Evolutionary conservation across 2,888 invertebrate species (phyloP).

Genomic region (Parapristionchus giblindavisi): DNA sequence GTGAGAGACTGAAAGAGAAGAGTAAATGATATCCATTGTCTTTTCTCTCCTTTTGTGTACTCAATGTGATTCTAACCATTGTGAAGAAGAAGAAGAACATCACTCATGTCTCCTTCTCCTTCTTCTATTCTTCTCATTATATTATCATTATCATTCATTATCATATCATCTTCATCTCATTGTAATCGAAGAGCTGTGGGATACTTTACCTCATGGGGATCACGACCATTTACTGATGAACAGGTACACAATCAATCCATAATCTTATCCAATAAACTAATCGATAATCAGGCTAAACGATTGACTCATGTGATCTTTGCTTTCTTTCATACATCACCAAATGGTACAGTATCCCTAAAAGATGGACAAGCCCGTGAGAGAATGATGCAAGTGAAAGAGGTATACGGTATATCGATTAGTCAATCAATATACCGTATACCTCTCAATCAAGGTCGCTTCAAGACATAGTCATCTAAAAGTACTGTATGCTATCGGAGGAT

Average conservation of each 20-base stretch:
- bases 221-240: conserved; percentile 55
- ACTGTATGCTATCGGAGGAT: conserved; percentile 67
- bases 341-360: conserved; percentile 59
- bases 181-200: conserved; percentile 60
- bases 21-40: no score
- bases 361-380: conserved; percentile 46
- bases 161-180: neutral
- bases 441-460: conserved; percentile 46
- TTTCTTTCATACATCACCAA: conserved; percentile 60
- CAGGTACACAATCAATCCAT: conserved; percentile 45
- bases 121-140: neutral
- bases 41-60: no score
- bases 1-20: neutral
- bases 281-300: conserved; percentile 56
- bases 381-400: conserved; percentile 48
- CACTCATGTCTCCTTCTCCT: no score
- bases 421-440: neutral
- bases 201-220: conserved; percentile 68
- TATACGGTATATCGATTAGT: neutral
- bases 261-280: neutral
- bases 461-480: conserved; percentile 58
- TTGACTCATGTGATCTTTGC: conserved; percentile 68
- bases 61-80: no score
- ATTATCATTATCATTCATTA: neutral
- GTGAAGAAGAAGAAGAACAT: no score